Percentiles rank a stretch among this genome's conserved stretches.
Evolutionary conservation across 1,140 invertebrate genomes (phyloP).

Genomic region (Radopholus similis): DNA sequence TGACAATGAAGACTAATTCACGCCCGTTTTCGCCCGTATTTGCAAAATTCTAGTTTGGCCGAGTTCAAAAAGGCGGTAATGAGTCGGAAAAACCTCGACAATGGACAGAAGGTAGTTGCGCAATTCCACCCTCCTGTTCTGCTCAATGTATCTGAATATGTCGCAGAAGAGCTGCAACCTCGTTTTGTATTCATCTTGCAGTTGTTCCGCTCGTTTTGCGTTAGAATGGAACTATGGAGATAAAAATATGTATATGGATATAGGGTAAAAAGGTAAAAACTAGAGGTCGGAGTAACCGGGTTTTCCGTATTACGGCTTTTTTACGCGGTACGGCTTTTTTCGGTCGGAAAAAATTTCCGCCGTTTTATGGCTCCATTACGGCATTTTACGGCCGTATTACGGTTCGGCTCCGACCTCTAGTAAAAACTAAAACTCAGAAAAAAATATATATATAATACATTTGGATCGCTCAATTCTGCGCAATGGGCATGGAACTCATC

Average conservation of each 20-base stretch:
- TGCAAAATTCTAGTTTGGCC: slow-evolving; percentile 3
- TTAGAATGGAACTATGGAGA: not conserved
- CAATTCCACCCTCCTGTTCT: slow-evolving; percentile 3
- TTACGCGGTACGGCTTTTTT: no score
- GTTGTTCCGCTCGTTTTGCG: not conserved
- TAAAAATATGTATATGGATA: not conserved
- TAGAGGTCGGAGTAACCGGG: not conserved
- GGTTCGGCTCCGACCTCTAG: not conserved
- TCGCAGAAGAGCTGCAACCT: not conserved
- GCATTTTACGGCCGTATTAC: not conserved
- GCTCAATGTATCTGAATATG: slow-evolving; percentile 9
- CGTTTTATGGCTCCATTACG: not conserved
- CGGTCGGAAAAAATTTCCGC: no score
- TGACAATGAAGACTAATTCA: slow-evolving; percentile 14
- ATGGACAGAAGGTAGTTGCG: not conserved
- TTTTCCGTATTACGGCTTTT: no score
- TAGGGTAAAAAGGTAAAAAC: not conserved
- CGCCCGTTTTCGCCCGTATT: not conserved
- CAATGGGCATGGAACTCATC: slow-evolving; percentile 13
- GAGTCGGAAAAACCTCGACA: not conserved
- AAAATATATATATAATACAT: not conserved
- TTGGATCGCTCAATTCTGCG: not conserved
- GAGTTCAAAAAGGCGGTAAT: not conserved
- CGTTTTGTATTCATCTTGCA: slow-evolving; percentile 10
- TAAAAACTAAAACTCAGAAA: not conserved